Evolutionary conservation across 2,113 vertebrate species (phyloP).

Genomic region (Machaerirhynchus nigripectus): DNA sequence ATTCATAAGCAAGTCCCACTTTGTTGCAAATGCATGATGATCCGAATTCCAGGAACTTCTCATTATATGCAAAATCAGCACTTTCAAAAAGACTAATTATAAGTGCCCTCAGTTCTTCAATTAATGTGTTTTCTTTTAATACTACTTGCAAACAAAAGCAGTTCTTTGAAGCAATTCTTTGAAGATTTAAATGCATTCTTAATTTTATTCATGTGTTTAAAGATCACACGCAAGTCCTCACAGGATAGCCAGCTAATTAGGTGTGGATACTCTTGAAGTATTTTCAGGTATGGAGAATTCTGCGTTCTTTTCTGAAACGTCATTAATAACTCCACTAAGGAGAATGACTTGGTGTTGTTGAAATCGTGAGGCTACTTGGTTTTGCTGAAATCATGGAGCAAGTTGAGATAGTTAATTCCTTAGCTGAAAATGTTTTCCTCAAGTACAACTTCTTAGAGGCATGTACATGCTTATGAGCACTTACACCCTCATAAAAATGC

Average conservation of each 20-base stretch:
- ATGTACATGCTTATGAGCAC: background rate
- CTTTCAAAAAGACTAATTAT: slow-evolving; percentile 5
- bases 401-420: slow-evolving; percentile 11
- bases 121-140: slow-evolving; percentile 20
- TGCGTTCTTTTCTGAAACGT: slow-evolving; percentile 19
- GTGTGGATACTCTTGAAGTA: slow-evolving; percentile 16
- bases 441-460: background rate
- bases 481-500: background rate
- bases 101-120: background rate
- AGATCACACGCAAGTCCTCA: slow-evolving; percentile 12
- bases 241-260: background rate
- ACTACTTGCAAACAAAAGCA: background rate
- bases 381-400: background rate
- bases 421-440: background rate
- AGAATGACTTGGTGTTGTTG: background rate
- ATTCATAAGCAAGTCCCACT: background rate
- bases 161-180: slow-evolving; percentile 32
- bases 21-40: background rate
- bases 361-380: background rate
- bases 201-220: slow-evolving; percentile 28
- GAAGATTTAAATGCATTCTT: slow-evolving; percentile 17
- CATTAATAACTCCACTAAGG: background rate
- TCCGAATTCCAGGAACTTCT: slow-evolving; percentile 5
- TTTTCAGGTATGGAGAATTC: background rate
- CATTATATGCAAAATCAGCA: background rate